Base-by-base conservation (phyloP, 1,140 invertebrate species). In the Drosophila sp. region DNA sequence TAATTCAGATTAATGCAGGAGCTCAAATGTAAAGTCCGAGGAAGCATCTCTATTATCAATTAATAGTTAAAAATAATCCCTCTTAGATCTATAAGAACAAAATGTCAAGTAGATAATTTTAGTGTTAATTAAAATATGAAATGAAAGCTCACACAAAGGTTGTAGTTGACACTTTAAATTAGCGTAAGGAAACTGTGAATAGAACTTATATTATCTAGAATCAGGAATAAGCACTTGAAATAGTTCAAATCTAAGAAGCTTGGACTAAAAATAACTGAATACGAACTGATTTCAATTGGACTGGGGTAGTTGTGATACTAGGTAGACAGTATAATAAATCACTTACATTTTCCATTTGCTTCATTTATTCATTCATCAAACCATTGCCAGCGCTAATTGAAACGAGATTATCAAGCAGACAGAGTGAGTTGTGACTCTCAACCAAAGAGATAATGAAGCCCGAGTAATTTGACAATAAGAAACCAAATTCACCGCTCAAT, bases 401-500 rank as follows among this genome's bases (percentile, higher is more conserved):
- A 69, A 73, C 18, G 29, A 38, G 40, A 59, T 32, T 36, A 25
- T 41, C 46, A 25, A 27, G 41, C 40, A 29, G 21, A 54, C 51
- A 63, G 51, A 65, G 56, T 43, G 43, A 56, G 16, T 41, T n/a
- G 13, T 50, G n/a, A 53, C 50, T 45, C 63, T 21, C 56, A 27
- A n/a, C 45, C 27, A 29, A 21, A 46, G 16, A 29, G 51, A 38
- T 56, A 54, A 48, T 36, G 61, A 43, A n/a, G 43, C 32, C 38
- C 29, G 9, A 27, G 4, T 13, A 70, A 62, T 70, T 41, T 46
- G 51, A 67, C 75, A 70, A 66, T 70, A 59, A 41, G 70, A 58
- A 46, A 25, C 69, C 65, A 67, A 21, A 50, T 53, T 54, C 70
- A 48, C 13, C 45, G 62, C 62, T 63, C 71, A 78, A 78, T 78